These are phyloP conservation scores for Rotaria socialis DNA, from an alignment of 2,888 invertebrate genomes.

Conservation along the genomic window DNA sequence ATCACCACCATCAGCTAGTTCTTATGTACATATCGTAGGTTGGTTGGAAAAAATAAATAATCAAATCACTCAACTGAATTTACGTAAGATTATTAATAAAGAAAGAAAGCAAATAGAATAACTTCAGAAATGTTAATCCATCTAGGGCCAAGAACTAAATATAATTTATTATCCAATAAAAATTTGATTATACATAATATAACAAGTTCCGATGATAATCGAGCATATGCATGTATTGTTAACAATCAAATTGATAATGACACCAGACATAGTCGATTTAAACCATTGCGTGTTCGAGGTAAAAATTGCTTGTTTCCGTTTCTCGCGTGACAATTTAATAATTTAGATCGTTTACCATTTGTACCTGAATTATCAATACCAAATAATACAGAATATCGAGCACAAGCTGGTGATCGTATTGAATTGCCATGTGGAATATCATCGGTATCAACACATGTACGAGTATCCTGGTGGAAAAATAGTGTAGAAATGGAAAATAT, in stretches of 20 bases:
- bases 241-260: conserved; percentile 6
- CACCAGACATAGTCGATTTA: not conserved
- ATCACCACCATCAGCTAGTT: not conserved
- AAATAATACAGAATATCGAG: conserved; percentile 23
- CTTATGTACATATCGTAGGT: not conserved
- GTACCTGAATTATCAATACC: not conserved
- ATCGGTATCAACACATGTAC: not conserved
- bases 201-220: conserved; percentile 7
- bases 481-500: not conserved
- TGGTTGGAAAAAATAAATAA: not conserved
- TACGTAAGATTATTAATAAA: not conserved
- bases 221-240: conserved; percentile 5
- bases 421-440: conserved; percentile 7
- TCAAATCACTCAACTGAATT: not conserved
- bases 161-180: conserved; percentile 26
- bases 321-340: no score
- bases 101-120: no score
- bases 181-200: conserved; percentile 34
- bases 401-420: not conserved
- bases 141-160: not conserved
- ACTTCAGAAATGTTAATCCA: no score
- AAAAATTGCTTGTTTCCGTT: not conserved
- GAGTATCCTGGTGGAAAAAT: conserved; percentile 14
- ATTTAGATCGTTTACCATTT: conserved; percentile 2
- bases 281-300: conserved; percentile 16